A percentile compares a stretch with the other conserved stretches of the same genome.
Conservation (phyloP, 2,888 invertebrate species). For the Himalopsyche tibetana region DNA sequence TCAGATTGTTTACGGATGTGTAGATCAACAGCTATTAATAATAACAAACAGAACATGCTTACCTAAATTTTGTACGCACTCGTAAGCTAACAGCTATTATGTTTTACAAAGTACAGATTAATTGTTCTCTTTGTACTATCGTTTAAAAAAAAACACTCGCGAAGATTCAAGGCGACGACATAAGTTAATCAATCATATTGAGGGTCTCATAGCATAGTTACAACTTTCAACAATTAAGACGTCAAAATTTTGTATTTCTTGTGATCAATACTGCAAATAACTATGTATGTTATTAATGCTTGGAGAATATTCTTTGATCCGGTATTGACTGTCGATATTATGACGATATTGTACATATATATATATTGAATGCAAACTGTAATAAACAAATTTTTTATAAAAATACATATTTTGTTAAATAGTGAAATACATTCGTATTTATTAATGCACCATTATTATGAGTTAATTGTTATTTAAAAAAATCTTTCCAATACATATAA, state of each 20-base stretch:
- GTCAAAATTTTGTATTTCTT: neutral
- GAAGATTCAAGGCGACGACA: constrained; percentile 7
- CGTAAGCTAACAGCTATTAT: neutral
- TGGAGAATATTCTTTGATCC: neutral
- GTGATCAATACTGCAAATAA: neutral
- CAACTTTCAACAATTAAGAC: neutral
- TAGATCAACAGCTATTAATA: neutral
- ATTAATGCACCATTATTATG: too few species aligned
- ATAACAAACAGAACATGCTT: neutral
- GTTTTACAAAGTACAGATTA: neutral
- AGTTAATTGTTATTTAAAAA: too few species aligned
- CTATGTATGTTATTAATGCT: neutral
- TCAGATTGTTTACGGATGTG: constrained; percentile 24
- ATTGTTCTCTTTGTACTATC: neutral
- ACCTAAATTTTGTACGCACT: neutral
- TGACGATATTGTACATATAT: neutral
- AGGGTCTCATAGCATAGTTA: neutral
- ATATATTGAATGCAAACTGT: neutral
- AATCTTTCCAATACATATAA: too few species aligned
- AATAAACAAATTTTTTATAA: too few species aligned
- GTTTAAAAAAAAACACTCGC: neutral
- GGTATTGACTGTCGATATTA: neutral
- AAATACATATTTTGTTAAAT: too few species aligned
- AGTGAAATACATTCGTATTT: too few species aligned
- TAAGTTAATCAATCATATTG: constrained; percentile 9